Percentiles rank a stretch among this genome's conserved stretches.
phyloP scores from a whole-genome alignment of 2,888 invertebrate species.

The Sphinx pinastri region DNA sequence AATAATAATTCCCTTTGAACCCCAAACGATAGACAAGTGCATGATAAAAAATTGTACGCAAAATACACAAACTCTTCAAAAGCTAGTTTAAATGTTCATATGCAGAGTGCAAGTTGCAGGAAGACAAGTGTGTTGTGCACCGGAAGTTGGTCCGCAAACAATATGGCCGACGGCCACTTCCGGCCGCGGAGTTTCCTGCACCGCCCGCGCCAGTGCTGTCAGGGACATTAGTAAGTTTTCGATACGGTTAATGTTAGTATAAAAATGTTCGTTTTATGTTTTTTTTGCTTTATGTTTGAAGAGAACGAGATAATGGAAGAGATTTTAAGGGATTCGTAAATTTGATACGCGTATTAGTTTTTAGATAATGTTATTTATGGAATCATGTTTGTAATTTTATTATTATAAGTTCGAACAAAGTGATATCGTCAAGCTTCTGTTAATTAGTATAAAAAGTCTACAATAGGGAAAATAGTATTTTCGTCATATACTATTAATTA shows the following conservation, averaged over 20 bases:
- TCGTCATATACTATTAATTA: too few relatives aligned
- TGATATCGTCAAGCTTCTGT: too few relatives aligned
- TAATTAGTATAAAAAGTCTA: too few relatives aligned
- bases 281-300: background rate
- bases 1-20: background rate
- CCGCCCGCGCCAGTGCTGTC: constrained; percentile 45
- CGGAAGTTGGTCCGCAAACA: constrained; percentile 69
- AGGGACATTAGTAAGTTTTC: constrained; percentile 48
- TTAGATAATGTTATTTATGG: too few relatives aligned
- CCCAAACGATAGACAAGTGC: too few relatives aligned
- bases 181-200: constrained; percentile 57
- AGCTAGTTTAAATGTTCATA: constrained; percentile 47
- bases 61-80: constrained; percentile 38
- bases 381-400: too few relatives aligned
- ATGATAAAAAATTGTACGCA: background rate
- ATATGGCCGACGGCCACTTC: constrained; percentile 72
- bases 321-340: too few relatives aligned
- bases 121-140: constrained; percentile 55
- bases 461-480: too few relatives aligned
- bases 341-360: too few relatives aligned
- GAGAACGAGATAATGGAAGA: too few relatives aligned
- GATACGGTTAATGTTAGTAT: constrained; percentile 30
- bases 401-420: too few relatives aligned
- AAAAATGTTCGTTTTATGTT: constrained; percentile 9
- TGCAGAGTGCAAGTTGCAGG: constrained; percentile 43